These are phyloP conservation scores for Malurus splendens DNA, from an alignment of 2,797 vertebrate genomes.

Conservation along the genomic window DNA sequence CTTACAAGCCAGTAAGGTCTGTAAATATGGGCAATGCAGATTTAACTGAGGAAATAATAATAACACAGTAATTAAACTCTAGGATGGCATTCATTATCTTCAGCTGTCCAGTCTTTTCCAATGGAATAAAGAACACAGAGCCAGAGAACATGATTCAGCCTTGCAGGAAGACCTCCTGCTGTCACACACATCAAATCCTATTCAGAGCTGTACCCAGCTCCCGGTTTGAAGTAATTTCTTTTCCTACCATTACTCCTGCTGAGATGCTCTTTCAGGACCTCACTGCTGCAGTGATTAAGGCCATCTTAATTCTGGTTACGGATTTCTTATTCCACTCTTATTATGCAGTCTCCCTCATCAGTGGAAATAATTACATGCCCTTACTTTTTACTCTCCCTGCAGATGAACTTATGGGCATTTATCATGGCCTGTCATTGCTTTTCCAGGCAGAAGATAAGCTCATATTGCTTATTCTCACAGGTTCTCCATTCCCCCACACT, in stretches of 20 bases:
- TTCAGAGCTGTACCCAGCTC: background rate
- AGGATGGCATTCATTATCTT: background rate
- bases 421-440: background rate
- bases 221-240: background rate
- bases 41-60: conserved; percentile 2
- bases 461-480: background rate
- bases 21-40: background rate
- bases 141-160: background rate
- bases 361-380: background rate
- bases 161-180: background rate
- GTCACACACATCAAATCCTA: background rate
- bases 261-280: background rate
- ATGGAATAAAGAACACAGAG: background rate
- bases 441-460: background rate
- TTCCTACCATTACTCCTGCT: background rate
- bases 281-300: background rate
- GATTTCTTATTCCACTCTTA: background rate
- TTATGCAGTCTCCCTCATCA: background rate
- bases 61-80: background rate
- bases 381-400: background rate
- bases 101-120: background rate
- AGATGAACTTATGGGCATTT: background rate
- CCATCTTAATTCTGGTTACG: background rate
- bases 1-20: background rate
- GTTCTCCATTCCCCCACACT: background rate